These are phyloP conservation scores for Creontiades dilutus DNA, from an alignment of 2,888 invertebrate genomes.

Conservation along the genomic window DNA sequence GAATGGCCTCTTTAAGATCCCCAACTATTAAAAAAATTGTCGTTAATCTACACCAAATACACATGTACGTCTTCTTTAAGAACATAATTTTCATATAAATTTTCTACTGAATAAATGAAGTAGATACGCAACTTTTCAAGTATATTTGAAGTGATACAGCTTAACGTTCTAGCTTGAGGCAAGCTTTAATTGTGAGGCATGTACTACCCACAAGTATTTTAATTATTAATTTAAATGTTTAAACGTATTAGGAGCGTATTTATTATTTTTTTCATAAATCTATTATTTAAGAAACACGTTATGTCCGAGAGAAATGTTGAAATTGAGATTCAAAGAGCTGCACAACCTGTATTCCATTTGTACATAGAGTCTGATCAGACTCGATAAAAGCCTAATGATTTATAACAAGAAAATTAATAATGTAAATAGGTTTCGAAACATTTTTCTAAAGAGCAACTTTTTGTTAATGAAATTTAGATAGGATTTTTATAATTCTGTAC, in stretches of 20 bases:
- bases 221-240: background rate
- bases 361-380: background rate
- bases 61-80: too few species aligned
- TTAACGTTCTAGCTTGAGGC: background rate
- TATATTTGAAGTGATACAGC: background rate
- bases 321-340: background rate
- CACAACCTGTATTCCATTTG: background rate
- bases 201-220: slow-evolving; percentile 17
- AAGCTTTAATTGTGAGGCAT: background rate
- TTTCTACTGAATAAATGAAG: too few species aligned
- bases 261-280: background rate
- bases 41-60: background rate
- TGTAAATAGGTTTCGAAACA: too few species aligned
- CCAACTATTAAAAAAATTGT: background rate
- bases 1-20: background rate
- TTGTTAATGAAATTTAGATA: too few species aligned
- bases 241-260: background rate
- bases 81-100: too few species aligned
- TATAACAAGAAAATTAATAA: too few species aligned
- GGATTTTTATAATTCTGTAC: too few species aligned
- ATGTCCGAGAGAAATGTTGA: background rate
- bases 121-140: too few species aligned
- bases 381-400: too few species aligned
- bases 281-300: slow-evolving; percentile 2
- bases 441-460: too few species aligned